These are phyloP conservation scores for Chironomus riparius DNA, from an alignment of 2,888 invertebrate species.

Conservation along the genomic window DNA sequence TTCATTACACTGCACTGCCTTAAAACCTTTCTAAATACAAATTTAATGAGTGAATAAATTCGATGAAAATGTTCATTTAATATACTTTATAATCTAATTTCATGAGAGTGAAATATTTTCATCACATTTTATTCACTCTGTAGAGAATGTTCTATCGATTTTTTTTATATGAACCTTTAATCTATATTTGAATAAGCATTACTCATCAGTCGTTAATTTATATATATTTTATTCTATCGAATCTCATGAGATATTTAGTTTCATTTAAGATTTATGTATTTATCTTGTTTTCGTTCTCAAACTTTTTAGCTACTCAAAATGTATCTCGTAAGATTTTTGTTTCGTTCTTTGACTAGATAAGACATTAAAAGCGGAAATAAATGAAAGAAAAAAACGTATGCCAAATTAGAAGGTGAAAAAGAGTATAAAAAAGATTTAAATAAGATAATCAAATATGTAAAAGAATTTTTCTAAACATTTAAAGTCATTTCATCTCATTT, in stretches of 20 bases:
- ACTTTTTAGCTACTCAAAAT: too few species aligned
- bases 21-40: slow-evolving; percentile 18
- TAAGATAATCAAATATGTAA: too few species aligned
- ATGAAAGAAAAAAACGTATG: not conserved
- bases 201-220: too few species aligned
- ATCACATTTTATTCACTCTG: not conserved
- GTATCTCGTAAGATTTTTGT: too few species aligned
- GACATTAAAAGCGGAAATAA: not conserved
- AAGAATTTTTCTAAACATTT: too few species aligned
- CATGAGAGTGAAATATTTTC: not conserved
- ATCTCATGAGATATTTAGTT: too few species aligned
- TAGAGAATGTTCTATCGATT: not conserved
- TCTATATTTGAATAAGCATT: not conserved
- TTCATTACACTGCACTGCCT: slow-evolving; percentile 25
- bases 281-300: too few species aligned
- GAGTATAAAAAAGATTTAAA: not conserved
- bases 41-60: not conserved
- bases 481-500: too few species aligned
- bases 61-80: not conserved
- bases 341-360: too few species aligned
- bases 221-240: too few species aligned
- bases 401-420: not conserved
- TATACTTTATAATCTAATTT: not conserved
- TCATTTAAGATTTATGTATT: too few species aligned
- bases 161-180: not conserved